A percentile compares a stretch with the other conserved stretches of the same genome.
Evolutionary conservation across 2,113 vertebrate species (phyloP).

Genomic region (Cavia aperea): DNA sequence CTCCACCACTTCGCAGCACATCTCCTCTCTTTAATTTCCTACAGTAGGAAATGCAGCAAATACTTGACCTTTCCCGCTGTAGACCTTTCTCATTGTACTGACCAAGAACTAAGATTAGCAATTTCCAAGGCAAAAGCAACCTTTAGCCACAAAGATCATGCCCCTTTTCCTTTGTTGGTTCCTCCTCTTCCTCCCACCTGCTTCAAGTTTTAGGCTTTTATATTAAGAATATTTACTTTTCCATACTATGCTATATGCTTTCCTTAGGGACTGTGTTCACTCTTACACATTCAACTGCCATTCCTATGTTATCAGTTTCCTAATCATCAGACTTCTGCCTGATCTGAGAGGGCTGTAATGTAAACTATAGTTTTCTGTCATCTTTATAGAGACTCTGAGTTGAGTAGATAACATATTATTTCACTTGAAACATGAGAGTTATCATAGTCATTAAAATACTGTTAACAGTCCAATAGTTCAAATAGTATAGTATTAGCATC

Average conservation of each 20-base stretch:
- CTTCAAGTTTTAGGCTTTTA: neutral
- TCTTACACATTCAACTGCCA: neutral
- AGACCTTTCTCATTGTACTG: neutral
- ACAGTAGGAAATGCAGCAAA: neutral
- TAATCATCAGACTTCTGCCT: neutral
- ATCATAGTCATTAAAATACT: neutral
- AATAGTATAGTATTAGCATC: neutral
- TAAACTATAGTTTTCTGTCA: neutral
- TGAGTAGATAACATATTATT: neutral
- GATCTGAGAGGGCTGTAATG: neutral
- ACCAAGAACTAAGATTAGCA: neutral
- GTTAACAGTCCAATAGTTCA: neutral
- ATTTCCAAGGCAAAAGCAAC: neutral
- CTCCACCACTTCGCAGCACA: neutral
- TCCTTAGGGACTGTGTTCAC: neutral
- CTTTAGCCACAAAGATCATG: neutral
- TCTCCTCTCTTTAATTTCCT: neutral
- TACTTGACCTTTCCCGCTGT: neutral
- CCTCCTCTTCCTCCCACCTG: neutral
- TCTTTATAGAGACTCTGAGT: neutral
- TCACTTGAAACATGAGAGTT: conserved; percentile 8
- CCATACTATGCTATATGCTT: neutral
- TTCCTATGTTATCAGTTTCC: neutral
- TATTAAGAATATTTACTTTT: neutral
- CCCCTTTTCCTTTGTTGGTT: neutral